phyloP scores from a whole-genome alignment of 2,888 invertebrate genomes.

The Bugulina stolonifera region DNA sequence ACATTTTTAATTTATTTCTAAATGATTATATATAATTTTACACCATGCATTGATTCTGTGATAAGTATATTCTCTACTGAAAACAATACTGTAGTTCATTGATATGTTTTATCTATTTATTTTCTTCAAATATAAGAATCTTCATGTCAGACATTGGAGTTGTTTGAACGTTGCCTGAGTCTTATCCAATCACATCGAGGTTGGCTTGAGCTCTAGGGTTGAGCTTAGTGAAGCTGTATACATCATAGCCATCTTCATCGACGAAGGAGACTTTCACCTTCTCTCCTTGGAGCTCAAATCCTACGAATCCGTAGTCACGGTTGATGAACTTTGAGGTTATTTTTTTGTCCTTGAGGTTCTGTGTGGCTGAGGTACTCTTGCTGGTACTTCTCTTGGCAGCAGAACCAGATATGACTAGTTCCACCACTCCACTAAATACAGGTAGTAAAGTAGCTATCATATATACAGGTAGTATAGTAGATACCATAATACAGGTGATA shows the following conservation, averaged over 20 bases:
- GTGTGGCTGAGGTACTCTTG: neutral
- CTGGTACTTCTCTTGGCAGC: neutral
- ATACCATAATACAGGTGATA: no score
- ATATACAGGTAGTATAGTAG: no score
- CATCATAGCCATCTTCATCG: neutral
- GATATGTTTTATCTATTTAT: no score
- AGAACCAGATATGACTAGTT: neutral
- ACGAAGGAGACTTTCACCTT: neutral
- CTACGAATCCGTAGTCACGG: constrained; percentile 5
- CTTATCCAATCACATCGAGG: neutral
- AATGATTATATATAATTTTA: no score
- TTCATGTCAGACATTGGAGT: no score
- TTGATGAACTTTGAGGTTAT: neutral
- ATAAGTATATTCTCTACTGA: no score
- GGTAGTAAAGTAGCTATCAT: no score
- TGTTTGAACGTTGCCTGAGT: no score
- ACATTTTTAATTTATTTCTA: no score
- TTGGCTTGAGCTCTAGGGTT: constrained; percentile 9
- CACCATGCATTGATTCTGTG: no score
- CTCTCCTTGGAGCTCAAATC: neutral
- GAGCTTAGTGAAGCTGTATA: constrained; percentile 5
- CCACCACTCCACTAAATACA: constrained; percentile 15
- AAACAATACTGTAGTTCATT: no score
- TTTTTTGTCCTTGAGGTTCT: neutral
- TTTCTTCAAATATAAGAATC: no score